phyloP scores from a whole-genome alignment of 2,113 vertebrate species.

The Chionodraco myersi region DNA sequence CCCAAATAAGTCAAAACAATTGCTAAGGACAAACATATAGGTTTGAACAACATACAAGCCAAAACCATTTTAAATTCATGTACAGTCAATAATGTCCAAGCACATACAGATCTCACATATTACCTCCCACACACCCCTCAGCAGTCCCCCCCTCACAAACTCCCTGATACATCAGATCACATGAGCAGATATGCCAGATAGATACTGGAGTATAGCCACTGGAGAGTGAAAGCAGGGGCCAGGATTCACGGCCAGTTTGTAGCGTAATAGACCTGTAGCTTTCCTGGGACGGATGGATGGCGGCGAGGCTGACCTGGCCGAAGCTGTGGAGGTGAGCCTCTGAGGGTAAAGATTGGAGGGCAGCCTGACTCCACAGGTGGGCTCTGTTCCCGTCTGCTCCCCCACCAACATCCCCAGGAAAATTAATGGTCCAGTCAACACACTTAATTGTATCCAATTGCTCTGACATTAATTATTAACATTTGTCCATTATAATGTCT shows the following conservation, averaged over 20 bases:
- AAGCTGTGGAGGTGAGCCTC: slow-evolving; percentile 43
- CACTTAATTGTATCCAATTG: slow-evolving; percentile 87
- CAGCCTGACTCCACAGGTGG: slow-evolving; percentile 59
- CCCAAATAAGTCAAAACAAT: not conserved
- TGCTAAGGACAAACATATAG: not conserved
- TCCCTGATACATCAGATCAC: slow-evolving; percentile 31
- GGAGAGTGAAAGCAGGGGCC: not conserved
- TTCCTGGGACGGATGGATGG: slow-evolving; percentile 29
- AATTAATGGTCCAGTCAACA: slow-evolving; percentile 84
- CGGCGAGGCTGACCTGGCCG: slow-evolving; percentile 15
- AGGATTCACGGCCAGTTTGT: slow-evolving; percentile 22
- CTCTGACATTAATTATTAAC: slow-evolving; percentile 87
- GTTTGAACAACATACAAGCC: not conserved
- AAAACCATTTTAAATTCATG: not conserved
- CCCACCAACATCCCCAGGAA: slow-evolving; percentile 61
- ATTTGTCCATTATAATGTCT: slow-evolving; percentile 68
- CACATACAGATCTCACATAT: slow-evolving; percentile 1
- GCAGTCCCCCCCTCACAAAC: slow-evolving; percentile 11
- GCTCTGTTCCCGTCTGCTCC: slow-evolving; percentile 45
- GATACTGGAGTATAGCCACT: slow-evolving; percentile 13
- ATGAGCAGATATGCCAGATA: slow-evolving; percentile 18
- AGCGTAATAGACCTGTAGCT: slow-evolving; percentile 31
- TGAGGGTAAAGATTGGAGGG: slow-evolving; percentile 16
- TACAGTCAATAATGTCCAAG: not conserved
- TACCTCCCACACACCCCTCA: slow-evolving; percentile 1